These are phyloP conservation scores for Caenorhabditis briggsae DNA, from an alignment of 1,140 invertebrate genomes.

Conservation along the genomic window DNA sequence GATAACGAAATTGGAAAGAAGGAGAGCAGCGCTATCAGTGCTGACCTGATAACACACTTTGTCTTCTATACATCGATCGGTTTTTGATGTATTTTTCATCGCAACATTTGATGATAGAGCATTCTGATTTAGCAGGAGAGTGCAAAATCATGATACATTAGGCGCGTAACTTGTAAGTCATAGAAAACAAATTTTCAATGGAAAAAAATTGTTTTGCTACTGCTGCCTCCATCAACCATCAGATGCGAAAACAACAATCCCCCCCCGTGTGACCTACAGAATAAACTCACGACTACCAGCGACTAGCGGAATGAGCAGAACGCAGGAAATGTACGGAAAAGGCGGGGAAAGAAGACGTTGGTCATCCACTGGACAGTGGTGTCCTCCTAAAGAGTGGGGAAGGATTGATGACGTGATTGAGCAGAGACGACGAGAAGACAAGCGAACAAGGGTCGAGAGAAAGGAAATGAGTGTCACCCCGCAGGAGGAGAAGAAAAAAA, in stretches of 20 bases:
- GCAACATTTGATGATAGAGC: neutral
- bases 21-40: conserved; percentile 40
- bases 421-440: no score
- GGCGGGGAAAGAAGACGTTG: no score
- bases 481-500: no score
- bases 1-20: neutral
- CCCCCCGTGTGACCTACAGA: neutral
- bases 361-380: no score
- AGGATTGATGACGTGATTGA: no score
- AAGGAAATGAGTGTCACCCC: no score
- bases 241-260: neutral
- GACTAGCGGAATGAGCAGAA: no score
- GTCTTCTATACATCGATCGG: conserved; percentile 25
- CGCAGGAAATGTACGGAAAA: no score
- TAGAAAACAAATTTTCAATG: neutral
- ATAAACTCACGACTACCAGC: no score
- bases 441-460: no score
- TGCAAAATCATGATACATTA: neutral
- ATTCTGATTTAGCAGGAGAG: neutral
- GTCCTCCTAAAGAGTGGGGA: no score
- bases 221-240: neutral
- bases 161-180: no score
- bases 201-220: neutral
- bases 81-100: neutral
- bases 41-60: conserved; percentile 34